These are phyloP conservation scores for Ascaphus truei DNA, from an alignment of 2,113 vertebrate species.

Conservation along the genomic window DNA sequence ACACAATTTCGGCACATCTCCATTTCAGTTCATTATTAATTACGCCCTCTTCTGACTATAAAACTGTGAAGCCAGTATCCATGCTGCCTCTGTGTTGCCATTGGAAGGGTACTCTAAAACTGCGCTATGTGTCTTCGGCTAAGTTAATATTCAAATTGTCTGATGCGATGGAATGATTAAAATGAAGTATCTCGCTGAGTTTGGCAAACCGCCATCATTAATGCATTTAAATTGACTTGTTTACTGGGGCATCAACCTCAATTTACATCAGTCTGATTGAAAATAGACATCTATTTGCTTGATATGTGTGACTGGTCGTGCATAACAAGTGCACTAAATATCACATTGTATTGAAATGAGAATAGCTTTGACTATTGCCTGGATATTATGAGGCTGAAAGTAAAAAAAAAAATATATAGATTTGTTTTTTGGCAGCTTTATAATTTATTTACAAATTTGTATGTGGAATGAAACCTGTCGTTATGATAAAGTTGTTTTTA, in stretches of 20 bases:
- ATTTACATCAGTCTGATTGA: slow-evolving; percentile 46
- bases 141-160: slow-evolving; percentile 37
- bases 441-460: too few relatives aligned
- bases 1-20: too few relatives aligned
- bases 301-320: neutral
- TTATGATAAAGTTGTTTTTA: too few relatives aligned
- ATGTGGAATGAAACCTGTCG: too few relatives aligned
- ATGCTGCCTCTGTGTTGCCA: too few relatives aligned
- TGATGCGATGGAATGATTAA: slow-evolving; percentile 34
- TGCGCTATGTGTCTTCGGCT: neutral
- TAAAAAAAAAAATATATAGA: too few relatives aligned
- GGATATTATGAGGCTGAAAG: too few relatives aligned
- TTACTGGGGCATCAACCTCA: slow-evolving; percentile 40
- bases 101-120: neutral
- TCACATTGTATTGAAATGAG: neutral
- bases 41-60: too few relatives aligned
- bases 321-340: slow-evolving; percentile 36
- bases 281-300: slow-evolving; percentile 40
- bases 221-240: slow-evolving; percentile 52
- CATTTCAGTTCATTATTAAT: too few relatives aligned
- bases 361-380: too few relatives aligned
- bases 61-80: too few relatives aligned
- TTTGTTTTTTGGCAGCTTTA: too few relatives aligned
- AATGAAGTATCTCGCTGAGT: slow-evolving; percentile 38
- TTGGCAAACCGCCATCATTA: slow-evolving; percentile 42